These are phyloP conservation scores for Carposina sasakii DNA, from an alignment of 1,140 invertebrate genomes.

Conservation along the genomic window DNA sequence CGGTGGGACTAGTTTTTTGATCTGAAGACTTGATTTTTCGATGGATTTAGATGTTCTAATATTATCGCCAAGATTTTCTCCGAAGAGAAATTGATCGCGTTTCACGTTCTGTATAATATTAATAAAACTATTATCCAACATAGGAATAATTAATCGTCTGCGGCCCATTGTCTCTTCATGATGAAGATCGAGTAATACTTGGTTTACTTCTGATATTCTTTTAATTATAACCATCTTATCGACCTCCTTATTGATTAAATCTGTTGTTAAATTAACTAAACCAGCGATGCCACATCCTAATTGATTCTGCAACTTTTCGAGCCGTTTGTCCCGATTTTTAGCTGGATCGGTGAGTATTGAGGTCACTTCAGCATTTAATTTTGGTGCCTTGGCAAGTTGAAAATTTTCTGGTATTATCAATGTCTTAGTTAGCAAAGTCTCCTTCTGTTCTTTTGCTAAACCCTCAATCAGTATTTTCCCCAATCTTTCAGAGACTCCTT, in stretches of 20 bases:
- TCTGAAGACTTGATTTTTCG: conserved; percentile 3
- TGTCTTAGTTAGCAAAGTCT: too few relatives aligned
- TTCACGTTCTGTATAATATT: not conserved
- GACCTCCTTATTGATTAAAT: not conserved
- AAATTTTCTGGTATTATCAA: too few relatives aligned
- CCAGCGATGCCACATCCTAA: conserved; percentile 1
- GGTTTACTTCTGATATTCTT: not conserved
- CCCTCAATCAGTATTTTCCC: too few relatives aligned
- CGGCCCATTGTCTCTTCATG: not conserved
- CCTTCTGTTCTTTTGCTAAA: too few relatives aligned
- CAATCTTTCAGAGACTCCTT: too few relatives aligned
- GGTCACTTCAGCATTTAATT: conserved; percentile 5
- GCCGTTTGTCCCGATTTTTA: conserved; percentile 8
- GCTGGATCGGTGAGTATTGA: not conserved
- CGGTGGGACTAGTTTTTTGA: not conserved
- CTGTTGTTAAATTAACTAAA: conserved; percentile 4
- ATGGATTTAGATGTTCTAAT: not conserved
- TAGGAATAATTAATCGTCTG: too few relatives aligned
- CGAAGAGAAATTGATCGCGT: not conserved
- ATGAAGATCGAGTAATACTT: conserved; percentile 3
- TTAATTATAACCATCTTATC: conserved; percentile 7
- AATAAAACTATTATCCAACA: too few relatives aligned
- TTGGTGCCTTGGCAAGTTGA: conserved; percentile 1
- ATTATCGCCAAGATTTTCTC: conserved; percentile 2
- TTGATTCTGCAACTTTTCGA: conserved; percentile 2